Evolutionary conservation across 2,888 invertebrate genomes (phyloP), one percentile per base, ranked within the genome.

Genomic region (Allophyes oxyacanthae): DNA sequence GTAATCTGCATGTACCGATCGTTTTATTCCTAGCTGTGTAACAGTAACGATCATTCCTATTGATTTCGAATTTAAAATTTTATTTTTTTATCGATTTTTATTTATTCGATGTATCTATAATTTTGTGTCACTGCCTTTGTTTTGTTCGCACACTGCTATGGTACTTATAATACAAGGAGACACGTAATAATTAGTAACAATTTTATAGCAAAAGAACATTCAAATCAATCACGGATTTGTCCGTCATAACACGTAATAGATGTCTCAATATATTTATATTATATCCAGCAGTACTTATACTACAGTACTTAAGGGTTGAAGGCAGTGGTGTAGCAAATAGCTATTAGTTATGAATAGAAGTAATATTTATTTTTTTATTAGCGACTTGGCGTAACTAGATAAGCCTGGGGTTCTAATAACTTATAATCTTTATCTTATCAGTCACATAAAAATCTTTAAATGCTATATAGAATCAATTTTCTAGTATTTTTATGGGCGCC

Each of bases 31-130:
- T 86, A 88, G 84, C 60, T 82, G 75, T 81, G 70, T 83, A 77
- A 82, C 72, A 71, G 76, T 73, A 78, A 77, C 83, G 84, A 86
- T 88, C 87, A 90, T 92, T 91, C 91, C 91, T 91, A 88, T 83
- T 80, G 64, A 77, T 79, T 88, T 90, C 89, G 89, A 92, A 91
- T 92, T 91, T 89, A 83, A 81, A 46, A 51, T 57, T 80, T 79
- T 64, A 76, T 77, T 78, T 77, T 78, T 78, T 70, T 58, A 28
- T 66, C 57, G 57, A 56, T 53, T 71, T 59, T 69, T 71, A 64
- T 76, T 79, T 81, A 71, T 72, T 75, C 4, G 51, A 58, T 78
- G 63, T 73, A 50, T 70, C 28, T 70, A 44, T 65, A 56, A 67
- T 66, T 75, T 77, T 77, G 68, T 78, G 60, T 76, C 82, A 81